These are phyloP conservation scores for Progne subis DNA, from an alignment of 2,113 vertebrate genomes.

Conservation along the genomic window DNA sequence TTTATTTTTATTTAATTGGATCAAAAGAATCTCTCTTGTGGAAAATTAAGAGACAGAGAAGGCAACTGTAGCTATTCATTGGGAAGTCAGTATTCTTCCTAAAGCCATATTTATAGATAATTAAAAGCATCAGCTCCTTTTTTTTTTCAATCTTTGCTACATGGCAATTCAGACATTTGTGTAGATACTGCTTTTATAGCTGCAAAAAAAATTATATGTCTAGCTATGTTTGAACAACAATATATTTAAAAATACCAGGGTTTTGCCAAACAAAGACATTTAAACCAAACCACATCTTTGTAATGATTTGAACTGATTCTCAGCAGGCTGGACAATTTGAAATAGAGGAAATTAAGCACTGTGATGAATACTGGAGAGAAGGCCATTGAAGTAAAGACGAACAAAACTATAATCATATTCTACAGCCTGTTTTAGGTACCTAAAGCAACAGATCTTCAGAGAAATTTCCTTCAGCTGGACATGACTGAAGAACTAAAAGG, in stretches of 20 bases:
- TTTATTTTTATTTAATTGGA: conserved; percentile 33
- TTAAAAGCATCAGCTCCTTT: not conserved
- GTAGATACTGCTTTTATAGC: too few species aligned
- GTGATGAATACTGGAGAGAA: not conserved
- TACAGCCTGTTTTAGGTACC: not conserved
- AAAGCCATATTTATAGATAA: not conserved
- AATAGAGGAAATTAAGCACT: not conserved
- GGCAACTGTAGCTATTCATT: not conserved
- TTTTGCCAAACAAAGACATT: not conserved
- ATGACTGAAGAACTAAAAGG: not conserved
- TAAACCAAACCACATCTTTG: not conserved
- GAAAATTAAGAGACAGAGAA: not conserved
- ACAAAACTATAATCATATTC: not conserved
- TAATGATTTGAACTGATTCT: not conserved
- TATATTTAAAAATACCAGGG: not conserved
- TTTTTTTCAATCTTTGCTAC: not conserved
- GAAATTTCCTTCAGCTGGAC: not conserved
- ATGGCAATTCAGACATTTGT: not conserved
- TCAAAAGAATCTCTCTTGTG: not conserved
- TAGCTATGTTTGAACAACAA: not conserved
- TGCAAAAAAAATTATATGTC: not conserved
- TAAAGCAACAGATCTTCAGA: not conserved
- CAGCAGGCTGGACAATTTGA: not conserved
- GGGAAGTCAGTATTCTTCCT: conserved; percentile 7
- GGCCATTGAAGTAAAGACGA: not conserved